Base-by-base conservation (phyloP, 1,140 invertebrate species). In the Eueides isabella region DNA sequence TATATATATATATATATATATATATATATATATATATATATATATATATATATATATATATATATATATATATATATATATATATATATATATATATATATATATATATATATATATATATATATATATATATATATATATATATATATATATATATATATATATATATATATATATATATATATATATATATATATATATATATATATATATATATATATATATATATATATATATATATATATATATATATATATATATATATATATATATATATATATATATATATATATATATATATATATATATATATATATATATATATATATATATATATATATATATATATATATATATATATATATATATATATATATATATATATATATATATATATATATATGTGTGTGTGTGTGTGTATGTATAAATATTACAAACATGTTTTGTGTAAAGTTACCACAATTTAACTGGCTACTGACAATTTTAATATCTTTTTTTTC, bases 371-470 rank as follows among this genome's bases (percentile, higher is more conserved):
- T 75, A 44, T 62, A 38, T 16, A 16, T n/a, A 38, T 38, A 62
- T 61, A 16, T 48, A 70, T 71, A n/a, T 66, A 70, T 75, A 44
- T 62, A 38, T 16, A 16, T n/a, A 38, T 38, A 62, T 61, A 16
- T 48, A 70, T 71, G 38, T 41, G 67, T 71, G 41, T n/a, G n/a
- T n/a, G n/a, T n/a, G n/a, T n/a, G n/a, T n/a, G n/a, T n/a, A n/a
- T n/a, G n/a, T n/a, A n/a, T n/a, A n/a, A n/a, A n/a, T n/a, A n/a
- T n/a, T n/a, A n/a, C n/a, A n/a, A n/a, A n/a, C n/a, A n/a, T n/a
- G n/a, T 33, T 61, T 31, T 30, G 41, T 61, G 67, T 31, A 48
- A 77, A 77, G 75, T 77, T 77, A 77, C 75, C 75, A 77, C 67
- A 68, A 16, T 61, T 28, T 38, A 55, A 66, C 35, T 19, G 35